Evolutionary conservation across 2,797 vertebrate genomes (phyloP), one percentile per base, ranked within the genome.

Genomic region (Heteromormyrus szaboi): DNA sequence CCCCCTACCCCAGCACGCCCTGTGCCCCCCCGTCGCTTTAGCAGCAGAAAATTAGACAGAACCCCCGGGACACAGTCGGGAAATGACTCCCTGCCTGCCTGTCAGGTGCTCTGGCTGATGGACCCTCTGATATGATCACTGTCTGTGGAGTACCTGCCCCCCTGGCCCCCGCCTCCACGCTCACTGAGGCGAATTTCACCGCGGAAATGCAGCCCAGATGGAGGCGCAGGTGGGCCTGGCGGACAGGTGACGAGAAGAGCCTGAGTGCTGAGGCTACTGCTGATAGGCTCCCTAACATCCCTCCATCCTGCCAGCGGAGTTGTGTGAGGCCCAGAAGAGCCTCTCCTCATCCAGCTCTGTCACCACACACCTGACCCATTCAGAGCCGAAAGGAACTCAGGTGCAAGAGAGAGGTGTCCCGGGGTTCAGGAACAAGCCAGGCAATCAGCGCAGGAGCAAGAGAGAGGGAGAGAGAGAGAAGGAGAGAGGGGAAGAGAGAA

Each of bases 1-100:
- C 25, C 25, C 3, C 25, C 62, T 0, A 9, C 54, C 53, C 62
- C 62, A 4, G 3, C 12, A 33, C 25, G 2, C n/a, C 56, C n/a
- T 62, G 56, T 89, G 86, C 88, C 59, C 5, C 48, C n/a, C 19
- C n/a, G 0, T 37, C 62, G 17, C n/a, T 62, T 11, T 44, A 83
- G 88, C 51, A 62, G 51, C 19, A 41, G 1, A 1, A 88, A 50
- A 81, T 53, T 54, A 89, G 50, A 17, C 29, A 62, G 56, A 29
- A 33, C 33, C 72, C 88, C 65, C 76, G 19, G 37, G 54, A 46
- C 76, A 29, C 54, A 4, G 2, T 54, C 79, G n/a, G 14, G 6
- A 22, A 89, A 76, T 87, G 90, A 91, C 56, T 86, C 65, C 65
- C 37, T 87, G 88, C 33, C 76, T 86, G 87, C 50, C 83, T 65